Evolutionary conservation across 2,888 invertebrate genomes (phyloP).

Genomic region (Heliconius hortense): DNA sequence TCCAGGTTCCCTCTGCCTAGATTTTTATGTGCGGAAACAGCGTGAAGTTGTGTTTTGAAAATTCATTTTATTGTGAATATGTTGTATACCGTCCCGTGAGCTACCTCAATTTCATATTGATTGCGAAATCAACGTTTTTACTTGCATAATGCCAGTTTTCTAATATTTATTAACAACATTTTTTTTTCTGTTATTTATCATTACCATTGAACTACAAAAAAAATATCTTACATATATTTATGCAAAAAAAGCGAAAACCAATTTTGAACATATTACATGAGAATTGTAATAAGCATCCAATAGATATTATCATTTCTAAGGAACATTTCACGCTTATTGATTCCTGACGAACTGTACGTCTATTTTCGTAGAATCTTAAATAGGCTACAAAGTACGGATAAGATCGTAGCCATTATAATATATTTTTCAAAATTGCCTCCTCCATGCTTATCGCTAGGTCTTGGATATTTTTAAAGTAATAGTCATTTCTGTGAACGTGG

Average conservation of each 20-base stretch:
- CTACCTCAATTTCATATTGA: too few relatives aligned
- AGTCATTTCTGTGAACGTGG: slow-evolving; percentile 58
- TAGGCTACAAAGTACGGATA: background rate
- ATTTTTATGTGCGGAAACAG: too few relatives aligned
- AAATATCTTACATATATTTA: too few relatives aligned
- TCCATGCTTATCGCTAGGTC: slow-evolving; percentile 8
- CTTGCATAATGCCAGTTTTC: too few relatives aligned
- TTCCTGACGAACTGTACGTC: background rate
- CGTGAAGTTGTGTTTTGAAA: too few relatives aligned
- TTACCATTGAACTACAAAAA: too few relatives aligned
- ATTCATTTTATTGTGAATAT: too few relatives aligned
- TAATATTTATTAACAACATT: too few relatives aligned
- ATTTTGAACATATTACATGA: slow-evolving; percentile 1
- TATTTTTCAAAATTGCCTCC: slow-evolving; percentile 8
- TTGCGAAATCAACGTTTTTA: too few relatives aligned
- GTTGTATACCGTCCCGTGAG: too few relatives aligned
- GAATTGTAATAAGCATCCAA: background rate
- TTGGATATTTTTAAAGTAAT: slow-evolving; percentile 51
- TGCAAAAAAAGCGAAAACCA: background rate
- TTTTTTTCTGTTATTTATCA: too few relatives aligned
- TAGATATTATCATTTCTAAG: background rate
- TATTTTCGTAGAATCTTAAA: slow-evolving; percentile 18
- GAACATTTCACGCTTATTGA: slow-evolving; percentile 8
- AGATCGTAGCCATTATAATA: slow-evolving; percentile 18
- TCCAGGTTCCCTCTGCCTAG: too few relatives aligned